Conservation (phyloP, 2,113 vertebrate genomes). For the Alethe diademata region DNA sequence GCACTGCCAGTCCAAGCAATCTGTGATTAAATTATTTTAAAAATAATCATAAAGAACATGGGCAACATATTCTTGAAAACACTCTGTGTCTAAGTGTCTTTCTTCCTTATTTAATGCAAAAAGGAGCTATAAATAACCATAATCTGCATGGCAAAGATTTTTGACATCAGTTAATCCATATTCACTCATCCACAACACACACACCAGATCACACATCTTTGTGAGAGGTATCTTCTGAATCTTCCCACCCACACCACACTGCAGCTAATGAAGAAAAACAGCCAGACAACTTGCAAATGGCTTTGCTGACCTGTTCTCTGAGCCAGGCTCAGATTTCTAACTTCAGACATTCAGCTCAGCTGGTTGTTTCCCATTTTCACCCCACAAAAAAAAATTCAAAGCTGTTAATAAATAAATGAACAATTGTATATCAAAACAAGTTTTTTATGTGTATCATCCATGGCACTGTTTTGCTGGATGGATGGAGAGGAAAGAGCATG, state of each 20-base stretch:
- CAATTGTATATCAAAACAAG: accelerated
- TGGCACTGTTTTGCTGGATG: accelerated
- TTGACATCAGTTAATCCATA: background rate
- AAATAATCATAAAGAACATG: background rate
- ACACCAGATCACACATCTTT: background rate
- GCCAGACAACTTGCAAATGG: background rate
- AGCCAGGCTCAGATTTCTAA: background rate
- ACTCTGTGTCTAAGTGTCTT: background rate
- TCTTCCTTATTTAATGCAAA: background rate
- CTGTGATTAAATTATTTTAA: background rate
- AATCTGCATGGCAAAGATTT: background rate
- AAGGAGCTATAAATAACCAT: background rate
- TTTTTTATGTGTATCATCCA: background rate
- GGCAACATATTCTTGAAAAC: background rate
- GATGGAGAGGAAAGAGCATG: background rate
- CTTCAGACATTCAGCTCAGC: background rate
- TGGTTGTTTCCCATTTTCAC: background rate
- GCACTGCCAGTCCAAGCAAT: background rate
- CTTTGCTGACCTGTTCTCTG: background rate
- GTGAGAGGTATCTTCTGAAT: background rate
- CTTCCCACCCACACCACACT: background rate
- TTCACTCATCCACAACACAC: background rate
- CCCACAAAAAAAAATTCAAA: background rate
- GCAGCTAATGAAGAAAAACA: background rate
- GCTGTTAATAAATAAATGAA: background rate